These are phyloP conservation scores for Cyprinodon brontotheroides DNA, from an alignment of 2,113 vertebrate genomes.

Conservation along the genomic window DNA sequence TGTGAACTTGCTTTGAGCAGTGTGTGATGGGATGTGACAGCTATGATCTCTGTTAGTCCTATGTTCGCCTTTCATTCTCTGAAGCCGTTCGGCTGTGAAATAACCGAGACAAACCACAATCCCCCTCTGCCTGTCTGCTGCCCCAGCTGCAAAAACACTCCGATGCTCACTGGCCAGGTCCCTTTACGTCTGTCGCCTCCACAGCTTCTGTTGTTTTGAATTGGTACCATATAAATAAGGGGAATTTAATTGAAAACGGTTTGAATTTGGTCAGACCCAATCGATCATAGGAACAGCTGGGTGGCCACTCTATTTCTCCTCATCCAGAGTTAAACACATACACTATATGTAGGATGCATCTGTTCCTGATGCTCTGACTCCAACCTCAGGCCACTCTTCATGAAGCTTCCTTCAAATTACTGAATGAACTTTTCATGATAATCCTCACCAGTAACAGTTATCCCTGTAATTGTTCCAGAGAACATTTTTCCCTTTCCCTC, in stretches of 20 bases:
- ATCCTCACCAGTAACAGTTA: too few species aligned
- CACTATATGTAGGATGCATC: neutral
- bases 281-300: too few species aligned
- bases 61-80: constrained; percentile 55
- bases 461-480: too few species aligned
- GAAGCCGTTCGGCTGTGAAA: constrained; percentile 55
- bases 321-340: too few species aligned
- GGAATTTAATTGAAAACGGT: too few species aligned
- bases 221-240: too few species aligned
- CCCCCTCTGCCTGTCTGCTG: constrained; percentile 52
- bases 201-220: neutral
- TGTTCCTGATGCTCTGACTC: too few species aligned
- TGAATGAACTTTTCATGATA: neutral
- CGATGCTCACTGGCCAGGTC: too few species aligned
- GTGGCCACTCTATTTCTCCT: too few species aligned
- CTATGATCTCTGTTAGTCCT: constrained; percentile 68
- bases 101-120: constrained; percentile 66
- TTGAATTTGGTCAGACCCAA: too few species aligned
- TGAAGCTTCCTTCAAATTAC: neutral
- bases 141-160: constrained; percentile 61
- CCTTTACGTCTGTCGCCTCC: neutral
- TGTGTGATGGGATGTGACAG: constrained; percentile 74
- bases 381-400: too few species aligned
- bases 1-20: constrained; percentile 8
- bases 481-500: neutral